phyloP scores from a whole-genome alignment of 2,888 invertebrate genomes.

The Caenorhabditis drosophilae region DNA sequence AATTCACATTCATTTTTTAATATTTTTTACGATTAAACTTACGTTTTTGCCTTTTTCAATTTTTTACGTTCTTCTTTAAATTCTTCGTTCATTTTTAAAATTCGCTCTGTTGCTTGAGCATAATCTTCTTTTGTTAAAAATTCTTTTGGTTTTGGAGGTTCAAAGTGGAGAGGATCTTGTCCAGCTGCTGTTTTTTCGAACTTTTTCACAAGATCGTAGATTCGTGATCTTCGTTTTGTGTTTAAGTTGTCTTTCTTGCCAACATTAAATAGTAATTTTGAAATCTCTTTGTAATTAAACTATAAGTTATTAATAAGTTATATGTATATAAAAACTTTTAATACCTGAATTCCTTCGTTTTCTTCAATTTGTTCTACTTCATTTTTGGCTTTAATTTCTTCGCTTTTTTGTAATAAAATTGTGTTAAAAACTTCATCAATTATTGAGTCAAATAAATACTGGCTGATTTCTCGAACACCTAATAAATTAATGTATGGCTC shows the following conservation, averaged over 20 bases:
- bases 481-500: conserved; percentile 74
- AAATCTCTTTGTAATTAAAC: conserved; percentile 59
- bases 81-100: conserved; percentile 9
- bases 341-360: conserved; percentile 36
- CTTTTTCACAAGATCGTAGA: conserved; percentile 49
- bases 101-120: conserved; percentile 27
- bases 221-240: conserved; percentile 35
- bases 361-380: conserved; percentile 37
- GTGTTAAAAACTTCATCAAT: conserved; percentile 62
- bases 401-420: conserved; percentile 55
- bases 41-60: conserved; percentile 23
- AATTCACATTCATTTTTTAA: no score
- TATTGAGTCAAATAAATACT: conserved; percentile 58
- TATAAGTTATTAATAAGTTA: conserved; percentile 18
- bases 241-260: conserved; percentile 41
- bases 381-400: conserved; percentile 40
- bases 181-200: conserved; percentile 50
- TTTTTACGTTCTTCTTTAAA: conserved; percentile 16
- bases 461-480: conserved; percentile 74
- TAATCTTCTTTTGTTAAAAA: conserved; percentile 19
- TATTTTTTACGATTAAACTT: no score
- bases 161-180: conserved; percentile 47
- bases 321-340: neutral
- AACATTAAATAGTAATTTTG: conserved; percentile 50
- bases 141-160: conserved; percentile 21